These are phyloP conservation scores for Platyscapa corneri DNA, from an alignment of 1,140 invertebrate genomes.

Conservation along the genomic window DNA sequence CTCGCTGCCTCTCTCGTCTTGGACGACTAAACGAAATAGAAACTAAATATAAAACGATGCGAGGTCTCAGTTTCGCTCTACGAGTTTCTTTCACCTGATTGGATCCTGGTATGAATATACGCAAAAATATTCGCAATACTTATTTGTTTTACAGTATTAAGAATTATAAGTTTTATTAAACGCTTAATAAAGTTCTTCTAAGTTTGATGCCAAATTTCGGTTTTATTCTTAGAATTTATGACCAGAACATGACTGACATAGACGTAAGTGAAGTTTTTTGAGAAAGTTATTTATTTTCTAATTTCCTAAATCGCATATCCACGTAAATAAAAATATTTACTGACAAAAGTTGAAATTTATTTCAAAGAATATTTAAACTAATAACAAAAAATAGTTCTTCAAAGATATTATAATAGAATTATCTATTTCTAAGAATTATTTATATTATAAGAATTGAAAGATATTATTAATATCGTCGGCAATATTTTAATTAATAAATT, in stretches of 20 bases:
- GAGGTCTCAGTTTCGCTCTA: not conserved
- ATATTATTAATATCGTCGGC: not conserved
- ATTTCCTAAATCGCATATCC: too few species aligned
- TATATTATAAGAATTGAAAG: too few species aligned
- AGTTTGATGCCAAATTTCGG: not conserved
- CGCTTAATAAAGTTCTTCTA: not conserved
- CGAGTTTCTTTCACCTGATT: constrained; percentile 32
- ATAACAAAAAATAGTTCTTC: too few species aligned
- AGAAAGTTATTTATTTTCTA: too few species aligned
- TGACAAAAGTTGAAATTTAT: too few species aligned
- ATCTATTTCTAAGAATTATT: too few species aligned
- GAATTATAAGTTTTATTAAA: not conserved
- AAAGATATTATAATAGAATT: too few species aligned
- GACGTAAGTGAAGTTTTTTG: not conserved
- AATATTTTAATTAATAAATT: not conserved
- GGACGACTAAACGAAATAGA: constrained; percentile 18
- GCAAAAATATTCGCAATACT: constrained; percentile 3
- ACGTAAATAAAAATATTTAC: too few species aligned
- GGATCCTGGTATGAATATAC: constrained; percentile 18
- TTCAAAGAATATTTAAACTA: too few species aligned
- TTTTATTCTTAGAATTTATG: not conserved
- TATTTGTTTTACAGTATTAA: not conserved
- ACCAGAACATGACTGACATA: not conserved
- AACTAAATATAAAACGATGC: constrained; percentile 38
- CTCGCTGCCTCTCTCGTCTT: not conserved